Evolutionary conservation across 37 sponge, comb jelly and placozoan species (phyloP).

Genomic region (Cliona cf. orientalis): DNA sequence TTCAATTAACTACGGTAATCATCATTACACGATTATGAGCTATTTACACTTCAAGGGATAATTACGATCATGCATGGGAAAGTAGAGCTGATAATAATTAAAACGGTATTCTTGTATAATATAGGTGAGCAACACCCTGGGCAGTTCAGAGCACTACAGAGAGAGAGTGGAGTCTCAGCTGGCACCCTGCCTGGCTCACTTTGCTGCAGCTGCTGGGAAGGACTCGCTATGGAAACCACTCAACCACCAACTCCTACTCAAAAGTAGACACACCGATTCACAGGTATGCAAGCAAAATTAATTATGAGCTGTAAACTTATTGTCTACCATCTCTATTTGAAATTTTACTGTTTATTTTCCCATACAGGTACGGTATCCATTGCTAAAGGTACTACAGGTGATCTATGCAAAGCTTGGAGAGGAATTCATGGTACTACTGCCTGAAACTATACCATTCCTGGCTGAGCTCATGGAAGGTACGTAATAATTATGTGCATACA

Average conservation of each 20-base stretch:
- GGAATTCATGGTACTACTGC: constrained; percentile 82
- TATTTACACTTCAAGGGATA: not conserved
- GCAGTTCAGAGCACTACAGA: constrained; percentile 17
- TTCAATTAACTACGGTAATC: no score
- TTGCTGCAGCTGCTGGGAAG: constrained; percentile 83
- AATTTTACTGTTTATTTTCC: not conserved
- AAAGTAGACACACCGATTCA: constrained; percentile 58
- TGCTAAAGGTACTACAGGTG: constrained; percentile 65
- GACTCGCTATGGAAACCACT: constrained; percentile 87
- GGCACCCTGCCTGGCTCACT: constrained; percentile 83
- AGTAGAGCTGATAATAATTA: no score
- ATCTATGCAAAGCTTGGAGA: constrained; percentile 81
- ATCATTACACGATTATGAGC: no score
- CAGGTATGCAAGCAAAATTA: constrained; percentile 44
- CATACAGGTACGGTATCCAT: constrained; percentile 68
- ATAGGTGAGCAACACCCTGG: constrained; percentile 51
- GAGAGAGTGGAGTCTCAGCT: constrained; percentile 54
- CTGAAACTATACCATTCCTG: constrained; percentile 95
- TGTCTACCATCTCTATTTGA: not conserved
- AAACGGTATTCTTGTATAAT: not conserved
- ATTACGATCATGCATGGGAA: not conserved
- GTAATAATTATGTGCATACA: no score
- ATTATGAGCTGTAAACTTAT: not conserved
- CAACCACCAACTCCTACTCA: constrained; percentile 85
- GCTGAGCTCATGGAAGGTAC: constrained; percentile 96